A percentile compares a stretch with the other conserved stretches of the same genome.
Conservation (phyloP, 1,140 invertebrate species). For the Ladona fulva region DNA sequence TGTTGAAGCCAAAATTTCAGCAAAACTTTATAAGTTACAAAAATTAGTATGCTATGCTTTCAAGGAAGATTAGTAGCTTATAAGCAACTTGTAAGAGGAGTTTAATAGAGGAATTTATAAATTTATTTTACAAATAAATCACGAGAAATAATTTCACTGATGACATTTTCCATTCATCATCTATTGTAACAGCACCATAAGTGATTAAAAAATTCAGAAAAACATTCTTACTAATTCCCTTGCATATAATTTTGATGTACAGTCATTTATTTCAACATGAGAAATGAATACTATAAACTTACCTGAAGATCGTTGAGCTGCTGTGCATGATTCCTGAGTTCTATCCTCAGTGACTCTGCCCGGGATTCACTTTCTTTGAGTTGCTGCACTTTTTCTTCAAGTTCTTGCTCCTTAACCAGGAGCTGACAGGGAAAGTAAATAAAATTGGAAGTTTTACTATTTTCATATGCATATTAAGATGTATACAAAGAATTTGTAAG, state of each 20-base stretch:
- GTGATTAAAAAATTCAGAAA: too few species aligned
- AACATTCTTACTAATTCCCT: too few species aligned
- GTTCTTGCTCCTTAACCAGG: constrained; percentile 43
- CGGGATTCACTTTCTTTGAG: constrained; percentile 44
- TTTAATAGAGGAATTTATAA: too few species aligned
- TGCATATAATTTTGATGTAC: too few species aligned
- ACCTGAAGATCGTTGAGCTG: constrained; percentile 55
- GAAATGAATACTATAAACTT: constrained; percentile 25
- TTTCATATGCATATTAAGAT: too few species aligned
- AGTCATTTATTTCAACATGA: too few species aligned
- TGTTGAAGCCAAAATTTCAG: neutral
- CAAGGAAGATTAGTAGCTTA: neutral
- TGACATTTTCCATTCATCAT: too few species aligned
- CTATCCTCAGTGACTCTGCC: constrained; percentile 50
- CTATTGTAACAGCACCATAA: too few species aligned
- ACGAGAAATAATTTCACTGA: too few species aligned
- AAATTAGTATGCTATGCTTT: neutral
- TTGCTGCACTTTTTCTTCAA: constrained; percentile 38
- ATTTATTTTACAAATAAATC: too few species aligned
- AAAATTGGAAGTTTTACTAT: neutral
- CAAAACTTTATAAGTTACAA: neutral
- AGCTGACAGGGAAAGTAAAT: constrained; percentile 33
- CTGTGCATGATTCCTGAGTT: constrained; percentile 52
- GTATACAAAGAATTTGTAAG: too few species aligned
- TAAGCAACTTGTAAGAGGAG: too few species aligned